These are phyloP conservation scores for Megalops cyprinoides DNA, from an alignment of 2,797 vertebrate genomes.

Conservation along the genomic window DNA sequence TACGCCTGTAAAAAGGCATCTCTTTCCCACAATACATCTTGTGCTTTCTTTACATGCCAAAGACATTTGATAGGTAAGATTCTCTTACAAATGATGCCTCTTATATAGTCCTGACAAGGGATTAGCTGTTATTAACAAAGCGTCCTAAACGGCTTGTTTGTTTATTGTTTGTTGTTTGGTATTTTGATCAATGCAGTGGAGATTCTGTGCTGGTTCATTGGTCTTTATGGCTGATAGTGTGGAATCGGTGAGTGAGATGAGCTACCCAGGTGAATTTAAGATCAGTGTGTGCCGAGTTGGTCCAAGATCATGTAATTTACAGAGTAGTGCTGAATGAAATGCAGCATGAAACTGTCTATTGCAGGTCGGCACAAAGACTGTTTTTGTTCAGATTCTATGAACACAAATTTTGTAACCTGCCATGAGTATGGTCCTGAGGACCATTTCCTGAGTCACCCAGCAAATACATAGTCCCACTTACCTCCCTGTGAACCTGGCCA, in stretches of 20 bases:
- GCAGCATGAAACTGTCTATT: background rate
- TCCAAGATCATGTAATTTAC: background rate
- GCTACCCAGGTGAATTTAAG: background rate
- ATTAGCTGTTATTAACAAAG: background rate
- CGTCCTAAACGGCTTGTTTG: background rate
- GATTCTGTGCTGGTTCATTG: background rate
- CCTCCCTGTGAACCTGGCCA: background rate
- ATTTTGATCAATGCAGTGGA: background rate
- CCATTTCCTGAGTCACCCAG: background rate
- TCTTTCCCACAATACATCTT: background rate
- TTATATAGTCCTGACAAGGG: background rate
- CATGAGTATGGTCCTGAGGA: background rate
- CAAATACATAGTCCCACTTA: background rate
- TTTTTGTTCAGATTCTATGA: background rate
- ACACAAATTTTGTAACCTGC: background rate
- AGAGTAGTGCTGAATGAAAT: background rate
- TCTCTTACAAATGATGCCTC: background rate
- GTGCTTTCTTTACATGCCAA: background rate
- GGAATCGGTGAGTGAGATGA: background rate
- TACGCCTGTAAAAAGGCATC: too few relatives aligned
- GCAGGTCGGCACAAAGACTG: background rate
- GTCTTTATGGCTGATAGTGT: background rate
- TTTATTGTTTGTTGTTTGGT: too few relatives aligned
- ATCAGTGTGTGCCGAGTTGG: background rate
- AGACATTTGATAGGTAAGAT: background rate